Evolutionary conservation across 2,888 invertebrate species (phyloP).

Genomic region (Yponomeuta cagnagella): DNA sequence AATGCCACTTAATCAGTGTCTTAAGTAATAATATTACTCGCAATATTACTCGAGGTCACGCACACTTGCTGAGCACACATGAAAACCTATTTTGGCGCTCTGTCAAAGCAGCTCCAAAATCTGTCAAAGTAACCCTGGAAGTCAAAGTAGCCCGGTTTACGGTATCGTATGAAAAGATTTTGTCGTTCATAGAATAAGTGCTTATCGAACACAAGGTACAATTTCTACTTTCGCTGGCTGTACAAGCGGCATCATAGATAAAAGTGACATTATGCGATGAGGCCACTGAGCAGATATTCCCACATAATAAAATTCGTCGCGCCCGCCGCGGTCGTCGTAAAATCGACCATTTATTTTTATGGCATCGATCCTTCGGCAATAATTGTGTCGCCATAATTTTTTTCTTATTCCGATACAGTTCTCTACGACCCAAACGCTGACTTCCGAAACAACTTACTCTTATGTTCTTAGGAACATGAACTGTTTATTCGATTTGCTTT

Average conservation of each 20-base stretch:
- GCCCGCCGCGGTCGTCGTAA: constrained; percentile 47
- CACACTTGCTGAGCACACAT: too few relatives aligned
- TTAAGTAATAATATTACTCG: too few relatives aligned
- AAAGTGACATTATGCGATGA: constrained; percentile 45
- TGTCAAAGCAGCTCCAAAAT: too few relatives aligned
- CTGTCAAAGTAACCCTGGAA: too few relatives aligned
- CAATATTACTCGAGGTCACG: too few relatives aligned
- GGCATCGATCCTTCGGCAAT: constrained; percentile 54
- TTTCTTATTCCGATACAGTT: constrained; percentile 35
- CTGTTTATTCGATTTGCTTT: not conserved
- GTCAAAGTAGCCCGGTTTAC: not conserved
- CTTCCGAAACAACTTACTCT: not conserved
- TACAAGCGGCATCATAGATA: constrained; percentile 32
- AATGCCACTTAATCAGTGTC: too few relatives aligned
- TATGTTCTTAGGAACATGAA: not conserved
- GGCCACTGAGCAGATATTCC: constrained; percentile 47
- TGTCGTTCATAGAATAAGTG: not conserved
- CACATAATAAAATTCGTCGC: constrained; percentile 59
- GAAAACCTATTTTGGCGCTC: too few relatives aligned
- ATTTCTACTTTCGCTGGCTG: not conserved
- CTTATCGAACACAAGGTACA: not conserved
- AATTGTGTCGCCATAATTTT: constrained; percentile 55
- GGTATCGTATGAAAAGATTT: not conserved
- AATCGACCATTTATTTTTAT: constrained; percentile 64
- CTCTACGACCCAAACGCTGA: not conserved